These are phyloP conservation scores for Aldrovandia affinis DNA, from an alignment of 2,797 vertebrate species.

Conservation along the genomic window DNA sequence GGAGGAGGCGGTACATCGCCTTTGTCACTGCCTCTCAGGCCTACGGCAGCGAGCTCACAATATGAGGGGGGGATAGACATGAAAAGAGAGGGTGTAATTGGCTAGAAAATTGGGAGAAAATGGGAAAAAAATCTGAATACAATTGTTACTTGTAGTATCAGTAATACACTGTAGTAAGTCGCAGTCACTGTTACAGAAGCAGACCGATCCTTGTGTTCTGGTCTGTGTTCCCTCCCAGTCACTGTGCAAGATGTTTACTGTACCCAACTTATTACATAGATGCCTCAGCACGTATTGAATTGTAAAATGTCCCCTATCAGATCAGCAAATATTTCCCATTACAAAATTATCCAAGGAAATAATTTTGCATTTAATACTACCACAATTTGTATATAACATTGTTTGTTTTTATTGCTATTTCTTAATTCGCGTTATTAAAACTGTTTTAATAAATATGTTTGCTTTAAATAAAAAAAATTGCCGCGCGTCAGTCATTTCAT, in stretches of 20 bases:
- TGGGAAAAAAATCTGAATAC: no score
- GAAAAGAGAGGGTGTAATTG: no score
- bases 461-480: background rate
- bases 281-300: background rate
- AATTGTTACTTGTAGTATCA: background rate
- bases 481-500: background rate
- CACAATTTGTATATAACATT: background rate
- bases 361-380: background rate
- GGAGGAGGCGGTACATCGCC: no score
- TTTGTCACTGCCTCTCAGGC: no score
- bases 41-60: no score
- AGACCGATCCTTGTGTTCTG: background rate
- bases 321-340: background rate
- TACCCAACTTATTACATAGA: background rate
- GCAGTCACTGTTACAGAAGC: background rate
- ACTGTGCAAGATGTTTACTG: background rate
- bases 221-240: no score
- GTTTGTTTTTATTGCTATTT: background rate
- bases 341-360: background rate
- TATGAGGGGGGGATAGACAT: no score
- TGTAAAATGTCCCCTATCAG: background rate
- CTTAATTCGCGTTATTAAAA: background rate
- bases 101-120: no score
- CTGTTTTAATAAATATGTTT: background rate
- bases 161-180: background rate